A percentile compares a stretch with the other conserved stretches of the same genome.
These are phyloP conservation scores for Copidosoma floridanum DNA, from an alignment of 1,140 invertebrate genomes.

Conservation along the genomic window DNA sequence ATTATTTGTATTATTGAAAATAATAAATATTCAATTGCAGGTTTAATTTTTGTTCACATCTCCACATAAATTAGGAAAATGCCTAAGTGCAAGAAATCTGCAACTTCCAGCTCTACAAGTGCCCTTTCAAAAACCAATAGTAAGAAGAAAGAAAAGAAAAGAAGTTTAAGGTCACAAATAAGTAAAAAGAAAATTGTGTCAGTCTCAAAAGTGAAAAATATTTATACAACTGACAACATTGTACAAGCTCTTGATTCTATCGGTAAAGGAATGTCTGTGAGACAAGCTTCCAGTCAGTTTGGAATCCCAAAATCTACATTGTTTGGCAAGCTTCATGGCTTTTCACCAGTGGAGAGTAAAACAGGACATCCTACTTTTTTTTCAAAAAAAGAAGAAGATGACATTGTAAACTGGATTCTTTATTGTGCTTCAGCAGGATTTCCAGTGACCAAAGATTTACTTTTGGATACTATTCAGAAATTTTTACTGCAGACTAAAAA, in stretches of 20 bases:
- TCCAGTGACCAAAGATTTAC: background rate
- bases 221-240: background rate
- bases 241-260: background rate
- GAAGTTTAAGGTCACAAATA: background rate
- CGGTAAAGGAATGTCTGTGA: background rate
- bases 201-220: too few species aligned
- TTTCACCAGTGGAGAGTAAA: conserved; percentile 4
- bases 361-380: conserved; percentile 15
- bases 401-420: background rate
- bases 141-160: background rate
- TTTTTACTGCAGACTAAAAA: background rate
- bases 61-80: too few species aligned
- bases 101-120: too few species aligned
- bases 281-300: background rate
- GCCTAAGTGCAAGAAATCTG: too few species aligned
- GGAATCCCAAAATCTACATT: background rate
- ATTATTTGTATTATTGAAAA: too few species aligned
- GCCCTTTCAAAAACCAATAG: too few species aligned
- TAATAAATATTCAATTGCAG: too few species aligned
- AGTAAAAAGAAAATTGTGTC: too few species aligned
- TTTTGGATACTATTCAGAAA: background rate
- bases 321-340: conserved; percentile 1
- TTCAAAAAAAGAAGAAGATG: background rate
- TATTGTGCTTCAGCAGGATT: conserved; percentile 28
- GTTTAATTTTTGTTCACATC: too few species aligned